Percentiles rank a stretch among this genome's conserved stretches.
Conservation (phyloP, 2,888 invertebrate species). For the Apodemia zela region DNA sequence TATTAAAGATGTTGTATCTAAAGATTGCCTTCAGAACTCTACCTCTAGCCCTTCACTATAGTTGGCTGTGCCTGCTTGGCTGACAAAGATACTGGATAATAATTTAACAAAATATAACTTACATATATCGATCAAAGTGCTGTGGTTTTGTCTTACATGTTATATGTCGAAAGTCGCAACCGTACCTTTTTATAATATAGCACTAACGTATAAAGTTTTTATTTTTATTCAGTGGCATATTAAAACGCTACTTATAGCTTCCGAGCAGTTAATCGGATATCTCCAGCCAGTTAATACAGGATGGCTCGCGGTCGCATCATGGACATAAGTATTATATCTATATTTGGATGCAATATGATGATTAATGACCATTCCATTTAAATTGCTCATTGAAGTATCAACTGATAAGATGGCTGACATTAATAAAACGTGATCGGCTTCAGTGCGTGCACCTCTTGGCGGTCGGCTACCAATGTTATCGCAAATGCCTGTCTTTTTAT, state of each 20-base stretch:
- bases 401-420: constrained; percentile 30
- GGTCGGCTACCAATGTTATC: constrained; percentile 29
- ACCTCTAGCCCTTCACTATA: too few species aligned
- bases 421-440: constrained; percentile 29
- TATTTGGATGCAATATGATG: constrained; percentile 16
- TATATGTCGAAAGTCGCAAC: too few species aligned
- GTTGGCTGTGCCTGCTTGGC: too few species aligned
- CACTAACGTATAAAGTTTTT: not conserved
- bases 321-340: constrained; percentile 15
- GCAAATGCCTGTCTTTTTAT: constrained; percentile 25
- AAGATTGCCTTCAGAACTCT: too few species aligned
- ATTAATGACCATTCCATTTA: constrained; percentile 25
- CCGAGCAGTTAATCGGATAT: constrained; percentile 14
- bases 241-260: constrained; percentile 4
- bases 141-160: too few species aligned
- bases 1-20: too few species aligned
- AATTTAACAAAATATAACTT: too few species aligned
- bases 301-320: constrained; percentile 4
- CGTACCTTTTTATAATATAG: too few species aligned
- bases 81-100: too few species aligned
- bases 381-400: constrained; percentile 29
- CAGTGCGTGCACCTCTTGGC: constrained; percentile 21
- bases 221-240: not conserved
- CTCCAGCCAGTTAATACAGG: constrained; percentile 1
- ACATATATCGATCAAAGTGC: too few species aligned